Base-by-base conservation (phyloP, 1,140 invertebrate species). In the Pantala flavescens region DNA sequence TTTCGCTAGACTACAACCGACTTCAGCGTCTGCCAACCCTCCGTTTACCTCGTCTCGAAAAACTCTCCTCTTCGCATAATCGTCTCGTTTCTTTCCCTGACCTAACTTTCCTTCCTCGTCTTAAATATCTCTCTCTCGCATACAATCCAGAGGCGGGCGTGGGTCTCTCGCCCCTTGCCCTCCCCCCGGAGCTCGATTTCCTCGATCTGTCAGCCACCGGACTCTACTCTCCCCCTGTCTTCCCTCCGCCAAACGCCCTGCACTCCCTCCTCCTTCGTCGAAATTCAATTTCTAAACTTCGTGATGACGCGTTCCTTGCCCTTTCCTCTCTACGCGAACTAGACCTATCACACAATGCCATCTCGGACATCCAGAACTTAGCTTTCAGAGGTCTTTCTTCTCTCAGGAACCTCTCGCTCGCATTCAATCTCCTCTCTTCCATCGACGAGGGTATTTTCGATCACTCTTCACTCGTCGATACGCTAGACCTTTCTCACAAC, bases 121-220 rank as follows among this genome's bases (percentile, higher is more conserved):
- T 63, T 12, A 21, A 14, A 21, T 14, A 63, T 12, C 49, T 63
- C 5, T 16, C n/a, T 21, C 49, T 63, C 16, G 14, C 49, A 63
- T 3, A 63, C 16, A 63, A 63, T 21, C 16, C 16, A 3, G 5
- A 21, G 16, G 49, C 16, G 14, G 49, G 49, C 14, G 14, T 5
- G 3, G 49, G 5, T 1, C 16, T 19, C 49, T 63, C 49, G 16
- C n/a, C 49, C n/a, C 49, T 63, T 12, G n/a, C 49, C 49, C 49
- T 63, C 5, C 49, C 49, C 1, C 14, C n/a, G 49, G n/a, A 1
- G 43, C 80, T 94, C 43, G 81, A 86, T 78, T 82, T 84, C 7
- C 82, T 96, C 0, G 93, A 96, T 81, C 82, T 95, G 55, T 91
- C 91, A 74, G 81, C 87, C 49, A 90, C 91, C 73, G 87, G 87